phyloP scores from a whole-genome alignment of 2,797 vertebrate genomes.

The Bucorvus abyssinicus region DNA sequence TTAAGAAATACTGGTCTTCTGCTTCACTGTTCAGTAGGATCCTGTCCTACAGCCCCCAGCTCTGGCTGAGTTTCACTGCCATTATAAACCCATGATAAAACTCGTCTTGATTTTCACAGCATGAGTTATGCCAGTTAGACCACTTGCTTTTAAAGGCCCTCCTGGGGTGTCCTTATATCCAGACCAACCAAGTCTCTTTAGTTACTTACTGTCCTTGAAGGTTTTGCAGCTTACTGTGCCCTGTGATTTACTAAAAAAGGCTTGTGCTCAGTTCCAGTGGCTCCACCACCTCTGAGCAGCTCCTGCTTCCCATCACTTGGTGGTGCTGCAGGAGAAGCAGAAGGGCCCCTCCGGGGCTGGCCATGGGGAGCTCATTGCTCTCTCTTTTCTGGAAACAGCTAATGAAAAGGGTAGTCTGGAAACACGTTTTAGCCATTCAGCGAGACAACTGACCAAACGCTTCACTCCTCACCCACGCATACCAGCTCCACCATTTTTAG shows the following conservation, averaged over 20 bases:
- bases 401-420: background rate
- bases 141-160: background rate
- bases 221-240: background rate
- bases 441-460: background rate
- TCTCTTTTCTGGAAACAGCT: background rate
- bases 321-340: background rate
- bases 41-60: background rate
- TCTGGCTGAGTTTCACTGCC: background rate
- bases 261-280: background rate
- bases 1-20: background rate
- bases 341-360: background rate
- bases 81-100: background rate
- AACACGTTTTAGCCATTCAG: background rate
- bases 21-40: background rate
- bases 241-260: background rate
- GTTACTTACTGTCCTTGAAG: background rate
- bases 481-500: background rate
- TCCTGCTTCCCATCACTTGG: background rate
- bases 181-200: background rate
- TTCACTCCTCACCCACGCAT: background rate
- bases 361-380: background rate
- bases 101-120: background rate
- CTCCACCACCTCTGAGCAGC: background rate
- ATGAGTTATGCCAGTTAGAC: background rate
- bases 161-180: background rate